A percentile compares a stretch with the other conserved stretches of the same genome.
phyloP scores from a whole-genome alignment of 2,888 invertebrate species.

The Myopa testacea region DNA sequence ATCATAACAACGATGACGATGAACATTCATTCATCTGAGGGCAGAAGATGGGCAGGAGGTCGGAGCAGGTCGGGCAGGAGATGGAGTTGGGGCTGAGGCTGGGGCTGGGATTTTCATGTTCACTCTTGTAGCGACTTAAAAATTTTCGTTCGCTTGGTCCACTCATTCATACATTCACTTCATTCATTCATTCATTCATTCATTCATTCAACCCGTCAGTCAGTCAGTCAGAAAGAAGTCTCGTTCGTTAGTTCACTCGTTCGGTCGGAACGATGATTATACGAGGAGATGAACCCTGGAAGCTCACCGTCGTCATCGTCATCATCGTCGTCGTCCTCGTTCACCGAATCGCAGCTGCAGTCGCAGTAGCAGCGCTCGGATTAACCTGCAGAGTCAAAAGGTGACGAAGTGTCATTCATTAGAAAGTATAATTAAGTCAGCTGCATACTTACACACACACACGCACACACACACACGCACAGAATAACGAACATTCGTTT shows the following conservation, averaged over 20 bases:
- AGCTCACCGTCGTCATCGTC: not conserved
- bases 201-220: not conserved
- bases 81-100: no score
- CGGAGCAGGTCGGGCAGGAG: no score
- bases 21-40: not conserved
- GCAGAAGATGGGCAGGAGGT: no score
- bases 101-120: no score
- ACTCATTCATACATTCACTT: not conserved
- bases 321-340: not conserved
- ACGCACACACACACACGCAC: slow-evolving; percentile 23
- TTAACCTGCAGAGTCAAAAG: not conserved
- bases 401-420: slow-evolving; percentile 4
- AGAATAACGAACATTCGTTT: not conserved
- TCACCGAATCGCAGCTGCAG: not conserved
- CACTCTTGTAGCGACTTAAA: no score
- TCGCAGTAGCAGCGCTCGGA: not conserved
- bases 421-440: not conserved
- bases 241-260: not conserved
- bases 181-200: not conserved
- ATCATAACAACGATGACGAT: not conserved
- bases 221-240: not conserved
- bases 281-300: not conserved
- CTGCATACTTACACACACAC: slow-evolving; percentile 1
- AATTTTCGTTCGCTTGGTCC: not conserved
- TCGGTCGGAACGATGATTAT: not conserved